phyloP scores from a whole-genome alignment of 1,140 invertebrate species.

The Aradophagus sp. region DNA sequence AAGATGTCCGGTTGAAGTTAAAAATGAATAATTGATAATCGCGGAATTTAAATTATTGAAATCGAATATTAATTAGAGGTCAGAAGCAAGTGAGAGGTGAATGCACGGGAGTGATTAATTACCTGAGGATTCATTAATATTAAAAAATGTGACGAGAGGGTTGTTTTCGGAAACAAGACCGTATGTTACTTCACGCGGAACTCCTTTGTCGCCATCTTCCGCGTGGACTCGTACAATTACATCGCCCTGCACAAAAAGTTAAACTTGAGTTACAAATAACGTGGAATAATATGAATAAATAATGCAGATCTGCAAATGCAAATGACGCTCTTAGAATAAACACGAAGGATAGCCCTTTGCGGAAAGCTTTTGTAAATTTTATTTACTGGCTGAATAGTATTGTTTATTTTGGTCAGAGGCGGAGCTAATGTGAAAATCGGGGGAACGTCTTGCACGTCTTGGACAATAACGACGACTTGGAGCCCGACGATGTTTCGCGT shows the following conservation, averaged over 20 bases:
- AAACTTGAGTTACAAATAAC: constrained; percentile 27
- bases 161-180: constrained; percentile 87
- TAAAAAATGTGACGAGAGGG: constrained; percentile 87
- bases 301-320: too few species aligned
- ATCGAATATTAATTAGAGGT: too few species aligned
- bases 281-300: too few species aligned
- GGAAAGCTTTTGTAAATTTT: background rate
- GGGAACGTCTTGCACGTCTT: constrained; percentile 90
- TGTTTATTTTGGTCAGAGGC: constrained; percentile 81
- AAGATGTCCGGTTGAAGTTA: too few species aligned
- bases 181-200: constrained; percentile 87
- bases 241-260: constrained; percentile 74
- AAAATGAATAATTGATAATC: too few species aligned
- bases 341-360: too few species aligned
- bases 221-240: constrained; percentile 83
- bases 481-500: constrained; percentile 89
- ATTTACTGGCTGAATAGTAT: constrained; percentile 67
- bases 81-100: background rate
- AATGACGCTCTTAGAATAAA: too few species aligned
- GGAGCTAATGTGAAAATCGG: constrained; percentile 88
- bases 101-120: constrained; percentile 43
- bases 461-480: constrained; percentile 85
- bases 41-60: too few species aligned
- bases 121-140: constrained; percentile 88
- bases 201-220: constrained; percentile 91